These are phyloP conservation scores for Bemisia tabaci DNA, from an alignment of 1,140 invertebrate species.

Conservation along the genomic window DNA sequence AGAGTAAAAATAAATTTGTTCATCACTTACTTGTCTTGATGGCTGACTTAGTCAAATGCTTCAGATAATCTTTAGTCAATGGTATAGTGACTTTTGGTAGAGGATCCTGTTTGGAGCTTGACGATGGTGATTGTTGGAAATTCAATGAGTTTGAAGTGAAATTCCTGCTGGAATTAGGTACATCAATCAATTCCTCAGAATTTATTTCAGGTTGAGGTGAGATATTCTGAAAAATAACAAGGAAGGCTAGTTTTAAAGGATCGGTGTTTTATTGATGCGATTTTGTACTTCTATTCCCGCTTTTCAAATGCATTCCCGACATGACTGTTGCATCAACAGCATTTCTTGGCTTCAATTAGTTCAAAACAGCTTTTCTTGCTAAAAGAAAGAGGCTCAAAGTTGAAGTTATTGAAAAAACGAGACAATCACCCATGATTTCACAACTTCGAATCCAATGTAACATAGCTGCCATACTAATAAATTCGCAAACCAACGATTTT, in stretches of 20 bases:
- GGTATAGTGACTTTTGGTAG: not conserved
- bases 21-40: not conserved
- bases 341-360: too few species aligned
- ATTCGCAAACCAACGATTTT: too few species aligned
- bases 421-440: too few species aligned
- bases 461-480: too few species aligned
- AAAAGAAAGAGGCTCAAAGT: too few species aligned
- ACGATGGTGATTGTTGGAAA: not conserved
- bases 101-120: not conserved
- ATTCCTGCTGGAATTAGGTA: not conserved
- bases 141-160: not conserved
- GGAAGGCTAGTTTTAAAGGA: conserved; percentile 13
- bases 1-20: not conserved
- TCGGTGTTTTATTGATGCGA: not conserved
- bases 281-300: too few species aligned
- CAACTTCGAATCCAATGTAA: too few species aligned
- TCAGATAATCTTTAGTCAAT: not conserved
- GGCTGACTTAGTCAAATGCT: not conserved
- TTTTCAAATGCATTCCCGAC: too few species aligned
- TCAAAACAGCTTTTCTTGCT: too few species aligned
- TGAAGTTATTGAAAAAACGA: too few species aligned
- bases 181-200: not conserved
- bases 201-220: not conserved
- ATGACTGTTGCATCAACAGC: too few species aligned
- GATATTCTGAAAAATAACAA: conserved; percentile 22